These are phyloP conservation scores for Drosophila melanocephala DNA, from an alignment of 2,888 invertebrate genomes.

Conservation along the genomic window DNA sequence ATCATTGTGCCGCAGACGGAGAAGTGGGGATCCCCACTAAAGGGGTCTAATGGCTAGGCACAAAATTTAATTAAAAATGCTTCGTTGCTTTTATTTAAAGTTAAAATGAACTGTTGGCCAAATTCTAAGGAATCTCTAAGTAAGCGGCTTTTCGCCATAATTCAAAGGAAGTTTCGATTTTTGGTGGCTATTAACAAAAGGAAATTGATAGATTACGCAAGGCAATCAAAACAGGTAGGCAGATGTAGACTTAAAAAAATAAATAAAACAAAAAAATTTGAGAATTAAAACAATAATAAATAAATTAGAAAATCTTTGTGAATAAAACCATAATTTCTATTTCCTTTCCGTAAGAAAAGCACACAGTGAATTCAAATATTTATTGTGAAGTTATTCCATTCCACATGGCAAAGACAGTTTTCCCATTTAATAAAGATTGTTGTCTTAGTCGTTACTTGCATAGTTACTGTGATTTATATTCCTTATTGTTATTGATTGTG, in stretches of 20 bases:
- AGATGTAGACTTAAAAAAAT: background rate
- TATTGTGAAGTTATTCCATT: background rate
- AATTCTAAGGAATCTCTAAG: slow-evolving; percentile 46
- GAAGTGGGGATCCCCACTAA: slow-evolving; percentile 9
- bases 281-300: background rate
- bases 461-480: background rate
- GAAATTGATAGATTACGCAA: slow-evolving; percentile 33
- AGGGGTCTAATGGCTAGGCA: slow-evolving; percentile 53
- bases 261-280: background rate
- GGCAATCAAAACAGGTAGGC: slow-evolving; percentile 27
- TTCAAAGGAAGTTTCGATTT: slow-evolving; percentile 33
- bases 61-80: slow-evolving; percentile 75
- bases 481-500: background rate
- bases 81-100: slow-evolving; percentile 49
- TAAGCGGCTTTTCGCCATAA: slow-evolving; percentile 56
- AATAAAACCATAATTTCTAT: background rate
- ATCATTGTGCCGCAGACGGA: background rate
- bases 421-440: background rate
- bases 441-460: no score
- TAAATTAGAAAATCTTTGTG: background rate
- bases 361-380: background rate
- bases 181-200: slow-evolving; percentile 8
- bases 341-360: background rate
- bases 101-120: slow-evolving; percentile 41
- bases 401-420: background rate